These are phyloP conservation scores for Eilema caniola DNA, from an alignment of 2,888 invertebrate genomes.

Conservation along the genomic window DNA sequence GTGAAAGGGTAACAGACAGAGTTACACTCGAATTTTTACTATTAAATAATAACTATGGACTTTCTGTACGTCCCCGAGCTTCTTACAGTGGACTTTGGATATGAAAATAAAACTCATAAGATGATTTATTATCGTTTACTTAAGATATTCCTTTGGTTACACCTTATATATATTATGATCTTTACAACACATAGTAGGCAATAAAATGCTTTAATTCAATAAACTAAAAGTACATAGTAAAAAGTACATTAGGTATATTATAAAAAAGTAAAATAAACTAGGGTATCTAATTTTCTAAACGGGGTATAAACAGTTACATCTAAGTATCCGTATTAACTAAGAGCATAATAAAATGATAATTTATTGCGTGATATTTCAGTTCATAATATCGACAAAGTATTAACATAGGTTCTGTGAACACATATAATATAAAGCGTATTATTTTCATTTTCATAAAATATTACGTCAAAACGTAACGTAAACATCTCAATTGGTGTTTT, in stretches of 20 bases:
- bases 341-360: neutral
- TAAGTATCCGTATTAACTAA: constrained; percentile 1
- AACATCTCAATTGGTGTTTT: constrained; percentile 3
- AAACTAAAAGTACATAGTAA: constrained; percentile 17
- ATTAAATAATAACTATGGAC: no score
- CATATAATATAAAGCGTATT: constrained; percentile 35
- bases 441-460: constrained; percentile 23
- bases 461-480: constrained; percentile 22
- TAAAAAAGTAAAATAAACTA: constrained; percentile 22
- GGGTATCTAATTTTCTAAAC: constrained; percentile 2
- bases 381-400: constrained; percentile 20
- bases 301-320: neutral
- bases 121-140: constrained; percentile 43
- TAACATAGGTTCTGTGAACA: constrained; percentile 40
- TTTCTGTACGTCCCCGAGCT: neutral
- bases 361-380: constrained; percentile 17
- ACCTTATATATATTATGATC: constrained; percentile 37
- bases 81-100: neutral
- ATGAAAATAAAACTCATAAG: constrained; percentile 14
- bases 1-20: no score
- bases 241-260: constrained; percentile 12
- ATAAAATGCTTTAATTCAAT: constrained; percentile 12
- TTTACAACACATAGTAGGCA: constrained; percentile 38
- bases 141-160: constrained; percentile 51
- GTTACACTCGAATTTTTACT: no score